Evolutionary conservation across 1,140 invertebrate species (phyloP), one percentile per base, ranked within the genome.

Genomic region (Drosophila arawakana): DNA sequence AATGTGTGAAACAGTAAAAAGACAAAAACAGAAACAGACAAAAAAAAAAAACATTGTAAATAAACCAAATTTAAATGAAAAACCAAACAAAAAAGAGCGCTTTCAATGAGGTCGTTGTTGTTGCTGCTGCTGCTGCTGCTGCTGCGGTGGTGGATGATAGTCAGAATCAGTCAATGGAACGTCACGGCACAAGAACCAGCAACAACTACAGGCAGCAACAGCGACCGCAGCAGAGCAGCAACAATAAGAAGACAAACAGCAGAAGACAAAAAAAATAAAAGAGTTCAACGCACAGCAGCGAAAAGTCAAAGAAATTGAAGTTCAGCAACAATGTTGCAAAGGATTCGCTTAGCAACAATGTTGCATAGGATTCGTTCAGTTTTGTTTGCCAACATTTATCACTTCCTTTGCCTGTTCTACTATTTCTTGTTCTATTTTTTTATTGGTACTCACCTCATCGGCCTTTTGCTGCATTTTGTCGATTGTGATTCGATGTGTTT

Each of bases 151-250:
- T 63, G 41, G 70, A 57, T 73, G 70, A 80, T 80, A 78, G 62
- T 73, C 68, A 47, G 81, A 88, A 70, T 83, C 84, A 88, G 80
- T 83, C 76, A 88, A 80, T 88, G 83, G 83, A 88, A 88, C 83
- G 83, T 80, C 83, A 88, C 84, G 83, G 76, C 83, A 82, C 75
- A 85, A 74, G 76, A 62, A 76, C 75, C 65, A 77, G 46, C 62
- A 39, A 7, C 39, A 67, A 15, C 70, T 55, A 49, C 60, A 5
- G 25, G 25, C 25, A 47, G 18, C 57, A 21, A 43, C 55, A 69
- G 59, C 18, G 7, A 6, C 67, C 44, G 30, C 70, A 52, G 25
- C 66, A 59, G 59, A 54, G 54, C 59, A 49, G 15, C 58, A 47
- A 25, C 49, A 59, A 66, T n/a, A 54, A 49, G 37, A 60, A 60